Base-by-base conservation (phyloP, 2,888 invertebrate species). In the Heliconius ismenius region DNA sequence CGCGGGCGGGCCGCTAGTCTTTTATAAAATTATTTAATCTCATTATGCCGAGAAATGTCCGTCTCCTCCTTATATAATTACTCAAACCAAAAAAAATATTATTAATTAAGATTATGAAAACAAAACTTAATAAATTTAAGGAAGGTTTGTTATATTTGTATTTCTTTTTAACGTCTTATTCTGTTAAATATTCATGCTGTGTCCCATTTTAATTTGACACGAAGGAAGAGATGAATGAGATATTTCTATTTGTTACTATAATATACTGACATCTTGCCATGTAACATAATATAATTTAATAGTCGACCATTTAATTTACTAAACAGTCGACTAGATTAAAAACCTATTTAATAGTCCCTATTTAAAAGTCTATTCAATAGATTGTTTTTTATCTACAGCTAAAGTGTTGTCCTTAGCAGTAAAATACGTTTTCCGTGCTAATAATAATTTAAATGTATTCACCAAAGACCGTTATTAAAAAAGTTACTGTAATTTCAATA, bases 401-500 rank as follows among this genome's bases (percentile, higher is more conserved):
- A 13, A 43, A 15, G 4, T 15, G 43, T 43, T 43, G 15, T 15
- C 43, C 43, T 43, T 39, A 39, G 39, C 43, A 15, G 4, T 15
- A 65, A 24, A 49, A 21, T 1, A 49, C 65, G 39, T 39, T 65
- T 39, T 13, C 11, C 43, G 6, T 49, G 6, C 6, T 49, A 49
- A 18, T 49, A 49, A 49, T 6, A 32, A 32, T 43, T 43, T 6
- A 43, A 43, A 43, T 49, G 18, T 49, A 65, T n/a, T 11, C 6
- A 68, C 49, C 11, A 64, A 64, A 26, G 49, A 32, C 15, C 39
- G 13, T 72, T 32, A 67, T 75, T 68, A 49, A 39, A 68, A 62
- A 75, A 68, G 60, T 67, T 60, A 62, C 43, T 75, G 15, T 39
- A 60, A 64, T 32, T 74, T 26, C 15, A 26, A 21, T 39, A 68